These are phyloP conservation scores for Rhagonycha fulva DNA, from an alignment of 2,888 invertebrate genomes.

Conservation along the genomic window DNA sequence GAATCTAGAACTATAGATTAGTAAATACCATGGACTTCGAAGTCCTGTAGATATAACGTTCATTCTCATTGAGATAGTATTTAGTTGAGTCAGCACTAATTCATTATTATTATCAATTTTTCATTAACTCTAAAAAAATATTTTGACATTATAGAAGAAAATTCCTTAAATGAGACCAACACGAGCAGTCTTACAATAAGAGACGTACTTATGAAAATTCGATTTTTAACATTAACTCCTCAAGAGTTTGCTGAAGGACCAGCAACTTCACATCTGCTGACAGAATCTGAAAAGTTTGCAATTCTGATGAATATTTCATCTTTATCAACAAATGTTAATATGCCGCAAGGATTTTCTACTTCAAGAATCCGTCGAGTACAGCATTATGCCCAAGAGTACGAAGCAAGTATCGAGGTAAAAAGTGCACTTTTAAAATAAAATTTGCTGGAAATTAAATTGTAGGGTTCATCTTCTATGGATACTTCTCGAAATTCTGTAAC, in stretches of 20 bases:
- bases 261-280: constrained; percentile 72
- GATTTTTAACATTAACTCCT: constrained; percentile 78
- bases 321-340: constrained; percentile 66
- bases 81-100: not conserved
- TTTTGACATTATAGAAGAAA: constrained; percentile 28
- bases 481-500: constrained; percentile 50
- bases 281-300: constrained; percentile 77
- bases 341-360: constrained; percentile 76
- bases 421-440: not conserved
- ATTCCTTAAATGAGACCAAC: constrained; percentile 34
- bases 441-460: constrained; percentile 8
- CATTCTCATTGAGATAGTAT: too few relatives aligned
- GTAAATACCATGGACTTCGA: too few relatives aligned
- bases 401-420: constrained; percentile 7
- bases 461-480: constrained; percentile 47
- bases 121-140: not conserved
- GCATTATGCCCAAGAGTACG: constrained; percentile 6
- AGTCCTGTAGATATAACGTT: too few relatives aligned
- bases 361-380: constrained; percentile 39
- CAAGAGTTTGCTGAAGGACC: constrained; percentile 85
- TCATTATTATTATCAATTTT: not conserved
- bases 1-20: too few relatives aligned
- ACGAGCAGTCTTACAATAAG: constrained; percentile 57
- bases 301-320: constrained; percentile 84
- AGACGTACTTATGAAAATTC: constrained; percentile 74